Base-by-base conservation (phyloP, 2,113 vertebrate species). In the Galemys pyrenaicus region DNA sequence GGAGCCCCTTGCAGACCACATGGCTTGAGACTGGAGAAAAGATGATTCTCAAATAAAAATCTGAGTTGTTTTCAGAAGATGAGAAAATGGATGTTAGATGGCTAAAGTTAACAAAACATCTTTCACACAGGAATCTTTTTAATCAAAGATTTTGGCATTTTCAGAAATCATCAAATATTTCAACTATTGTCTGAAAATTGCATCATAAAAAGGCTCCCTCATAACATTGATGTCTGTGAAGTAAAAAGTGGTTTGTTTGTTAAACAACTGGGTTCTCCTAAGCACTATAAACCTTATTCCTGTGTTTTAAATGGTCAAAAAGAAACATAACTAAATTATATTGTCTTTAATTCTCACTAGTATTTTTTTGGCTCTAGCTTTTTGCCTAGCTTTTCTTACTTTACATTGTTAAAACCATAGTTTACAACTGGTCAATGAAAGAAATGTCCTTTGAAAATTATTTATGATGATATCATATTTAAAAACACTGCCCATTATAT, bases 91-190 rank as follows among this genome's bases (percentile, higher is more conserved):
- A 46, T 79, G 13, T 44, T 32, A 46, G 32, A 7, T 58, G 26
- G 26, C 17, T 62, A 58, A 78, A 92, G 54, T 67, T 26, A 88
- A 77, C 9, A 80, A 78, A 62, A 26, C 32, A 62, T 20, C 62
- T 6, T 20, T 56, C 62, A 51, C 26, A n/a, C 13, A 68, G 73
- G n/a, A 85, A 58, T 74, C 15, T 74, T 19, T 46, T 71, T 88
- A 88, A 86, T 32, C 49, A 79, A 96, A 68, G 19, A 88, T 20
- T 93, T 78, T 82, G 39, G 70, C 5, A 78, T 86, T 94, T 91
- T 28, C 44, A 70, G 64, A 93, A 88, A 81, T 41, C 37, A 46
- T 78, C 24, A 71, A 49, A 44, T 86, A 83, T 26, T 86, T 89
- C n/a, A 62, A 54, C 26, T 73, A 80, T 28, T 83, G 35, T 7